Evolutionary conservation across 2,888 invertebrate genomes (phyloP), one percentile per base, ranked within the genome.

Genomic region (Morpho achilles): DNA sequence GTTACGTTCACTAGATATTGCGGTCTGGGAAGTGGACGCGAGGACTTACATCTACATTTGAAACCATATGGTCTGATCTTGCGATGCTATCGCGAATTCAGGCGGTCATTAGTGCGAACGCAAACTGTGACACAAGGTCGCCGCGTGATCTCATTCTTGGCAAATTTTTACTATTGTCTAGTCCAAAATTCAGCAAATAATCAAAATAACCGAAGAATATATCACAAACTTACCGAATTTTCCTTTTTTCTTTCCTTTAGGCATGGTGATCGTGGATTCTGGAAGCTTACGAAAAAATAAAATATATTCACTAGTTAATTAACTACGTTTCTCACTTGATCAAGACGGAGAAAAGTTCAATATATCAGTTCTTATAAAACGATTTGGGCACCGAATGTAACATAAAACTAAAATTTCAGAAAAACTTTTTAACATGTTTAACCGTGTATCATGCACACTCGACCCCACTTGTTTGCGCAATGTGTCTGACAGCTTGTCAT

Each of bases 291-390:
- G 81, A 87, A 91, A 91, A 87, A 88, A 84, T 82, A 87, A 89
- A 84, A 69, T 91, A 92, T 92, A 92, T 85, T 87, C 87, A 87
- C 89, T 89, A 89, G 71, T 74, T 79, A 82, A 74, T 82, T 82
- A 77, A 73, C 88, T 89, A 89, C 69, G 72, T 73, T 80, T 83
- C 77, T 75, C 87, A 87, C 89, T 84, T 91, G 92, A 95, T 95
- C 95, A 95, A 94, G 95, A 95, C 84, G 94, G 94, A 91, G 93
- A 93, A 94, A 93, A 93, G 93, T 94, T 94, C 80, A 91, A 88
- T 93, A 93, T 93, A 92, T 91, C 92, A 91, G 93, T 93, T 93
- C 92, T 93, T 91, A 91, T 93, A 91, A 92, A 92, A 92, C 92
- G 92, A 92, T 92, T 92, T 89, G 91, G 88, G 87, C 93, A 93